phyloP scores from a whole-genome alignment of 2,113 vertebrate species.

The Catharus minimus region DNA sequence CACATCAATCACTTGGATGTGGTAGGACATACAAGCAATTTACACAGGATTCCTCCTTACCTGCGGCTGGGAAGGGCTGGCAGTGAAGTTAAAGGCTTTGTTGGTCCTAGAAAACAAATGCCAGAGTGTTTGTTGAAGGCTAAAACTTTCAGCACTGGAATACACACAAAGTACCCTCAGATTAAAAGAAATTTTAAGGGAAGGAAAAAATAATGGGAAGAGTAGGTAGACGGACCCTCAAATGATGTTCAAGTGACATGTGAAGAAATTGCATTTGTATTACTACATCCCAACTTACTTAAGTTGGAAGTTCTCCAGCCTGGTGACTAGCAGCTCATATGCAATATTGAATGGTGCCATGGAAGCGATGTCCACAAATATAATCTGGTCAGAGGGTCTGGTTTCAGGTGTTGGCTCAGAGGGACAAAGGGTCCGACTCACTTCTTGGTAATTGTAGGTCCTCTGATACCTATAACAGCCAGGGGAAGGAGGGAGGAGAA shows the following conservation, averaged over 20 bases:
- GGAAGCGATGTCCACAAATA: conserved; percentile 79
- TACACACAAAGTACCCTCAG: neutral
- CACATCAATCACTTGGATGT: neutral
- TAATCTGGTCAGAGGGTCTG: conserved; percentile 66
- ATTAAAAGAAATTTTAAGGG: neutral
- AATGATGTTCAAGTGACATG: neutral
- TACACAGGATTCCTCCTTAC: conserved; percentile 54
- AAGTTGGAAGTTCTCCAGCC: conserved; percentile 76
- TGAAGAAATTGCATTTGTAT: neutral
- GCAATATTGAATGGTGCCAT: conserved; percentile 76
- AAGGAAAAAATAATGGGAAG: neutral
- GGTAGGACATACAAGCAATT: neutral
- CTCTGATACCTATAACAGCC: conserved; percentile 70
- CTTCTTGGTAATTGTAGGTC: conserved; percentile 82
- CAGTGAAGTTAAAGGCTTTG: conserved; percentile 75
- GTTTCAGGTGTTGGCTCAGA: conserved; percentile 70
- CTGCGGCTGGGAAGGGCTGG: conserved; percentile 84
- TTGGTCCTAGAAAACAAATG: conserved; percentile 72
- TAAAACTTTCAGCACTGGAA: neutral
- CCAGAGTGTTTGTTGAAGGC: neutral
- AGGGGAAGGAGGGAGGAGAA: neutral
- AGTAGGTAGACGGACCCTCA: neutral
- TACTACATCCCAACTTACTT: conserved; percentile 66
- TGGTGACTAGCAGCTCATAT: conserved; percentile 76
- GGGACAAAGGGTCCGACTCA: conserved; percentile 81